Base-by-base conservation (phyloP, 2,113 vertebrate species). In the Tonatia bakeri region DNA sequence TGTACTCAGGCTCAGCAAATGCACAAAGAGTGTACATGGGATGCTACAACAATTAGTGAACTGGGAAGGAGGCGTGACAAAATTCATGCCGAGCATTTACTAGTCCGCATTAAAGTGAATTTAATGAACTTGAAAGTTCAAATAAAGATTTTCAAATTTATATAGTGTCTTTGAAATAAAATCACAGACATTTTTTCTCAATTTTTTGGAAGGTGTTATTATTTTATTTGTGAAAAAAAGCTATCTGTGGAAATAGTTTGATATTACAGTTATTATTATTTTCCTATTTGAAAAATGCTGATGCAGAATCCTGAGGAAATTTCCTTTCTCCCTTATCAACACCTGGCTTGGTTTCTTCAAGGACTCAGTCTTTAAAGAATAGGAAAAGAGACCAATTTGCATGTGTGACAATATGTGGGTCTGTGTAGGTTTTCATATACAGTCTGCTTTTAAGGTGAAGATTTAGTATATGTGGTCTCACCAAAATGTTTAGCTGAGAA, bases 71-170 rank as follows among this genome's bases (percentile, higher is more conserved):
- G 12, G 31, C 76, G 19, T 90, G 79, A 70, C 31, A 84, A 69
- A 91, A 87, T 56, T 69, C 33, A 40, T 40, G 26, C 47, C 36
- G 14, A 75, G 5, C 26, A 19, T 72, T 89, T 65, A 73, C 31
- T 4, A 86, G 52, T 3, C 7, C 43, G 16, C 38, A 52, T 88
- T 83, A 72, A 65, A 88, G 56, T 67, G 56, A 36, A 54, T 90
- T 40, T 90, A 84, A 90, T 75, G 52, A 70, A 85, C 59, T 76
- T 76, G n/a, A 77, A 95, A 94, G 70, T 65, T 95, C 33, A 76
- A 89, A 90, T 75, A 14, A 14, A 90, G 38, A 67, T 69, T 90
- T 86, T 87, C 70, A 83, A 65, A 85, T 77, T 67, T 61, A 75
- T 52, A 85, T 91, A 76, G 28, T 84, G 64, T 9, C 64, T 65